Conservation (phyloP, 2,113 vertebrate species). For the Willisornis vidua region DNA sequence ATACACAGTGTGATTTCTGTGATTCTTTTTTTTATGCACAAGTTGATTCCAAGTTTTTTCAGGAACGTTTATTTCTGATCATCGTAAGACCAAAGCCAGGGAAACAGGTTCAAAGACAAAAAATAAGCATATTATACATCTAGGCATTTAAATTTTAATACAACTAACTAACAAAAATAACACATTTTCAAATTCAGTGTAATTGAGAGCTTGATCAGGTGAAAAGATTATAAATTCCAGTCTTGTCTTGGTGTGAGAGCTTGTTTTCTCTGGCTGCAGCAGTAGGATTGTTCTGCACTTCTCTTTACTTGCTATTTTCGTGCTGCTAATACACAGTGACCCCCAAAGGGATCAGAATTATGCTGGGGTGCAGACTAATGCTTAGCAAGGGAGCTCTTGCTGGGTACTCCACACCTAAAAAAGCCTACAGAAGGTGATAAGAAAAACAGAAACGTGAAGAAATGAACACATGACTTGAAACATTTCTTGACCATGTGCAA, state of each 20-base stretch:
- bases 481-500: rapidly evolving
- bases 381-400: not conserved
- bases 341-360: not conserved
- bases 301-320: not conserved
- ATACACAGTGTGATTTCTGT: not conserved
- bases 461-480: not conserved
- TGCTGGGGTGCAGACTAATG: no score
- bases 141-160: not conserved
- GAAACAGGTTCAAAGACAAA: not conserved
- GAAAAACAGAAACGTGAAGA: not conserved
- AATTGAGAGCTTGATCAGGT: not conserved
- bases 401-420: not conserved
- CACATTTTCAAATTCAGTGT: not conserved
- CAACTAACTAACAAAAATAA: not conserved
- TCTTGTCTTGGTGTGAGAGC: not conserved
- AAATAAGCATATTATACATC: not conserved
- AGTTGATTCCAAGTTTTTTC: not conserved
- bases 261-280: not conserved
- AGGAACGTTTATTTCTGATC: not conserved
- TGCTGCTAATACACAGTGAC: not conserved
- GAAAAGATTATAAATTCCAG: not conserved
- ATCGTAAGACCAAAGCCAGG: not conserved
- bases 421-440: not conserved
- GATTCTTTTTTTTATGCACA: not conserved
- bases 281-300: not conserved